Evolutionary conservation across 37 sponge, comb jelly and placozoan species (phyloP), one percentile per base, ranked within the genome.

Genomic region (Dysidea cf. avara): DNA sequence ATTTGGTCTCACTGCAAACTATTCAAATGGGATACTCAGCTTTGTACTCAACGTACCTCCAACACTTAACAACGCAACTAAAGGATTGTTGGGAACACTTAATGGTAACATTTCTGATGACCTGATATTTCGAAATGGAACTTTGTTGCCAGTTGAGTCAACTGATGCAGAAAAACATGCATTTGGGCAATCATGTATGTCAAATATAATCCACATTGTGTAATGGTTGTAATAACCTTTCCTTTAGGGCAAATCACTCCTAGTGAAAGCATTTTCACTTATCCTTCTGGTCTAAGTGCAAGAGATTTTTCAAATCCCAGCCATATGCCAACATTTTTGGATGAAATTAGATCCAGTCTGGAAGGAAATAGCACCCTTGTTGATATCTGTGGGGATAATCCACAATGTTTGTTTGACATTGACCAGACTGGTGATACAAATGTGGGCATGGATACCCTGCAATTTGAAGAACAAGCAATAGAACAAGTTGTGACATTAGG

Each of bases 361-460:
- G 46, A 43, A 43, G 79, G 72, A 28, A 24, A 55, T 51, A 22
- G 7, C 22, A 68, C 63, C 1, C 24, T 73, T 20, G 43, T 28
- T 20, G 48, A 3, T 0, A 39, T 28, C 16, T 88, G 89, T 66
- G 69, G 51, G 13, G 52, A 59, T 21, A 58, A 83, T 54, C 13
- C 53, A 0, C 36, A 39, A 53, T 88, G 89, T 36, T 61, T 88
- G 13, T 83, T 68, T 83, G 89, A 88, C 66, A 39, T 56, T 2
- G 26, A 22, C n/a, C 84, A 83, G 63, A 88, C 89, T 59, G 80
- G 80, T 1, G 56, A 77, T 55, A 7, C 25, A 7, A 54, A 24
- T 0, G 50, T 88, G 18, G 89, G 79, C 9, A 43, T 69, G 34
- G 46, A 14, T 7, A 88, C 81, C 16, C 16, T 70, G 31, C 16